Evolutionary conservation across 2,797 vertebrate genomes (phyloP).

Genomic region (Gymnodraco acuticeps): DNA sequence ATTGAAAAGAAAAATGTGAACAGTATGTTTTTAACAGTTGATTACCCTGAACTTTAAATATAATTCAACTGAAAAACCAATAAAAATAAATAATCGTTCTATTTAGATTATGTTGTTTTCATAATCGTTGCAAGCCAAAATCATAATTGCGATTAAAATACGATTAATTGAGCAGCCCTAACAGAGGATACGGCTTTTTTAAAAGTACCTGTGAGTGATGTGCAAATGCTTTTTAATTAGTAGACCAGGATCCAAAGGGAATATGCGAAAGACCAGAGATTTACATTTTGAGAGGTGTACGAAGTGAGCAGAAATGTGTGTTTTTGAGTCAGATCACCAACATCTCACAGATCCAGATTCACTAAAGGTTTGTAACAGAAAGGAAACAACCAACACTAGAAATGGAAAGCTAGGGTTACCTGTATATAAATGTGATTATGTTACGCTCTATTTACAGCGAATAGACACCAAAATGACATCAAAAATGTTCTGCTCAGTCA

Average conservation of each 20-base stretch:
- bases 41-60: too few relatives aligned
- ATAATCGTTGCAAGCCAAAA: too few relatives aligned
- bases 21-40: too few relatives aligned
- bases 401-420: too few relatives aligned
- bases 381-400: neutral
- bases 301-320: too few relatives aligned
- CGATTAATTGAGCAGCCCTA: too few relatives aligned
- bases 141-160: too few relatives aligned
- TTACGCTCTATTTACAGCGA: neutral
- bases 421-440: neutral
- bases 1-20: too few relatives aligned
- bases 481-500: neutral
- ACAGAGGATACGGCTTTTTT: neutral
- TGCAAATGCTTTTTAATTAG: neutral
- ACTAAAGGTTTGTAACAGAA: slow-evolving; percentile 15
- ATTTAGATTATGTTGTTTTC: too few relatives aligned
- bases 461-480: neutral
- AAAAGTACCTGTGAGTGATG: neutral
- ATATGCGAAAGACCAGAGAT: neutral
- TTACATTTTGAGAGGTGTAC: neutral
- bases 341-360: slow-evolving; percentile 42
- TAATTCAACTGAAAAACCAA: too few relatives aligned
- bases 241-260: neutral
- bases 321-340: too few relatives aligned
- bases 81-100: too few relatives aligned